A percentile compares a stretch with the other conserved stretches of the same genome.
These are phyloP conservation scores for Dynastes tityus DNA, from an alignment of 2,888 invertebrate species.

Conservation along the genomic window DNA sequence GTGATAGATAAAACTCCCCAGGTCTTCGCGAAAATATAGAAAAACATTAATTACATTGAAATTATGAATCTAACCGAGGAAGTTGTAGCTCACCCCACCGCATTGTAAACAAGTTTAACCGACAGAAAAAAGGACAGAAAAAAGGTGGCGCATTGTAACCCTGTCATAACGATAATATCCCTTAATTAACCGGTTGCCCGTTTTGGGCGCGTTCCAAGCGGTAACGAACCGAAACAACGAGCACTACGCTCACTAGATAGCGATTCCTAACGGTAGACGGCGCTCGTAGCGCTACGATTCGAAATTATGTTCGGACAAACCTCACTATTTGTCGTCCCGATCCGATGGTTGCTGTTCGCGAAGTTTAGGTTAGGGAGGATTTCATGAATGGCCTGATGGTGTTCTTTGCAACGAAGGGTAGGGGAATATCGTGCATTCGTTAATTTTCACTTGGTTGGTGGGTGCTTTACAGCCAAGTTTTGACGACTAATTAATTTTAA, in stretches of 20 bases:
- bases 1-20: too few relatives aligned
- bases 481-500: neutral
- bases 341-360: too few relatives aligned
- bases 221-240: conserved; percentile 31
- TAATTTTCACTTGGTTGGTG: neutral
- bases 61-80: neutral
- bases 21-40: neutral
- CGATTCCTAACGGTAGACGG: conserved; percentile 3
- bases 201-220: conserved; percentile 9
- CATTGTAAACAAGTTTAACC: too few relatives aligned
- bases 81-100: too few relatives aligned
- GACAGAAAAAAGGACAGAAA: too few relatives aligned
- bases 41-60: neutral
- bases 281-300: conserved; percentile 3
- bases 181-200: conserved; percentile 23
- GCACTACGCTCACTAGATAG: neutral
- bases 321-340: neutral
- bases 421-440: neutral
- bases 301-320: conserved; percentile 4
- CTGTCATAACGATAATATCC: conserved; percentile 10
- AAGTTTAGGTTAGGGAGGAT: too few relatives aligned
- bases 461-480: neutral
- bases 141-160: neutral
- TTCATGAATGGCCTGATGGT: too few relatives aligned
- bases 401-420: neutral